These are phyloP conservation scores for Aphidius gifuensis DNA, from an alignment of 1,140 invertebrate species.

Conservation along the genomic window DNA sequence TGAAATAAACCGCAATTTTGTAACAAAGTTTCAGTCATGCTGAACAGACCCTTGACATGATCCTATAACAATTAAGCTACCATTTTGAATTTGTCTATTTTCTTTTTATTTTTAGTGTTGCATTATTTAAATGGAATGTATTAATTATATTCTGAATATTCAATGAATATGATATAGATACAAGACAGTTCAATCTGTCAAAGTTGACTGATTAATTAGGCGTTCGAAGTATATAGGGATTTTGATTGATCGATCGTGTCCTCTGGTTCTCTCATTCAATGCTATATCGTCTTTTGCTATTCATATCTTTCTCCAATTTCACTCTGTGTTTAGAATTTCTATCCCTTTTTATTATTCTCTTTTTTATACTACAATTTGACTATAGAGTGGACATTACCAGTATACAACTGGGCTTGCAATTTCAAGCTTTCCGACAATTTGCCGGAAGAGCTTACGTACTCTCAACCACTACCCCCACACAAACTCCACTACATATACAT, in stretches of 20 bases:
- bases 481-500: not conserved
- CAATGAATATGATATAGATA: no score
- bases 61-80: no score
- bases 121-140: no score
- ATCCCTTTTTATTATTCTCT: not conserved
- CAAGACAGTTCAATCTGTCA: not conserved
- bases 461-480: not conserved
- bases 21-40: no score
- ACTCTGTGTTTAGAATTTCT: not conserved
- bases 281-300: not conserved
- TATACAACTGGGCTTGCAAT: constrained; percentile 9
- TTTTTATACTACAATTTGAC: not conserved
- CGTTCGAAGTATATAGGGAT: not conserved
- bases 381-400: constrained; percentile 12
- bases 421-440: constrained; percentile 19
- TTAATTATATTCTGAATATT: no score
- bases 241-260: constrained; percentile 16
- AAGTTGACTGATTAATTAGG: constrained; percentile 13
- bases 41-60: no score
- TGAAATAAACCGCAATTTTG: no score
- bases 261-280: not conserved
- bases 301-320: not conserved
- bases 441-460: constrained; percentile 6
- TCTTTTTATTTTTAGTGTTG: no score
- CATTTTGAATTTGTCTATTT: no score